Conservation (phyloP, 2,797 vertebrate genomes). For the Alcedo atthis region DNA sequence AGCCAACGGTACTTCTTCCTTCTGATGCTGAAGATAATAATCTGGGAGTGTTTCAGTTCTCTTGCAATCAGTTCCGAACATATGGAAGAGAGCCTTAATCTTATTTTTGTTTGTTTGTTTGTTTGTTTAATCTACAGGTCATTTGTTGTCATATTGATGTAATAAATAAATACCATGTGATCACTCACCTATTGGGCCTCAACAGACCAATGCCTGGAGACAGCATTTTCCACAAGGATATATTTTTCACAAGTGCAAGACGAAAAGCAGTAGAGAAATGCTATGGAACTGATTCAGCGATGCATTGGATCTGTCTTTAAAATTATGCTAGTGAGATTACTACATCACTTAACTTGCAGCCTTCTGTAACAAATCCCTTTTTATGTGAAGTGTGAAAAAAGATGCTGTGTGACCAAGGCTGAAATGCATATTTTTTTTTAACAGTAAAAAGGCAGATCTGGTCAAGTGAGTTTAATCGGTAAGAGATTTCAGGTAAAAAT, state of each 20-base stretch:
- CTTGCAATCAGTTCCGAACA: not conserved
- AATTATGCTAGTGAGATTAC: not conserved
- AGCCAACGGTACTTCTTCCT: not conserved
- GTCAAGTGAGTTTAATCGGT: not conserved
- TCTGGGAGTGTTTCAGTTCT: not conserved
- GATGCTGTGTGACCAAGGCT: not conserved
- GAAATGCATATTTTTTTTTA: not conserved
- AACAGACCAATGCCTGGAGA: not conserved
- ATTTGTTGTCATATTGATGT: not conserved
- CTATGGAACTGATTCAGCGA: not conserved
- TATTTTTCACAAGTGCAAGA: not conserved
- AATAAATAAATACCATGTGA: not conserved
- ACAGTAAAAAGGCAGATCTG: not conserved
- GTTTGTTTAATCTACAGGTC: not conserved
- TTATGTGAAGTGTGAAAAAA: not conserved
- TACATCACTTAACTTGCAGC: not conserved
- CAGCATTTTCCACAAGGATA: not conserved
- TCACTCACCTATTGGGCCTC: not conserved
- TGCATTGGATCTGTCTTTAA: not conserved
- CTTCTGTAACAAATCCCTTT: not conserved
- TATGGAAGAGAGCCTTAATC: not conserved
- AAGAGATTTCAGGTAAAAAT: not conserved
- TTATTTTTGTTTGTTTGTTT: not conserved
- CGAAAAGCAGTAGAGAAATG: not conserved
- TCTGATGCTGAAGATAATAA: not conserved